These are phyloP conservation scores for Drosophila recens DNA, from an alignment of 2,888 invertebrate genomes.

Conservation along the genomic window DNA sequence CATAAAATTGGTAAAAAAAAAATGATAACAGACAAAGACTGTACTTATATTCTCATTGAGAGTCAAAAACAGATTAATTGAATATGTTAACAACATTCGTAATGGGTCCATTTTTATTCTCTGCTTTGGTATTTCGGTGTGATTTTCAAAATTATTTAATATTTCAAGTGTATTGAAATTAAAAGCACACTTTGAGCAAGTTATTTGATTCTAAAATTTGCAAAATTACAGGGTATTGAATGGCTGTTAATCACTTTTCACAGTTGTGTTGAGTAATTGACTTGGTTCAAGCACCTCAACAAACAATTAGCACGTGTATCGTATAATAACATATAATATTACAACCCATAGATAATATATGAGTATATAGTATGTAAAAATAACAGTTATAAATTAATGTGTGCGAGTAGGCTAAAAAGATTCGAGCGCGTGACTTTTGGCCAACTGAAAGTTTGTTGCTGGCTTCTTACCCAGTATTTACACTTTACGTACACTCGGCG, in stretches of 20 bases:
- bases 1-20: neutral
- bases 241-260: neutral
- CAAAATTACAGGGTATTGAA: neutral
- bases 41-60: neutral
- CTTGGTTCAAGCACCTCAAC: slow-evolving; percentile 47
- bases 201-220: neutral
- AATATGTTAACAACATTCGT: neutral
- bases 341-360: neutral
- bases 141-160: neutral
- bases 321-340: slow-evolving; percentile 27
- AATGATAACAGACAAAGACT: neutral
- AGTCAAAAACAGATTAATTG: neutral
- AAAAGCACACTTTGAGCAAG: neutral
- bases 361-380: neutral
- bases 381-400: slow-evolving; percentile 12
- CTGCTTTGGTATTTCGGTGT: neutral
- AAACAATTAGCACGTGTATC: slow-evolving; percentile 36
- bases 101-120: neutral
- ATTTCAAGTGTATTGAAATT: neutral
- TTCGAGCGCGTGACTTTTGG: slow-evolving; percentile 22
- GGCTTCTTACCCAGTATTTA: slow-evolving; percentile 15
- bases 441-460: neutral
- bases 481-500: slow-evolving; percentile 4
- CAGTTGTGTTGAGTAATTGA: slow-evolving; percentile 1
- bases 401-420: neutral